Evolutionary conservation across 2,888 invertebrate species (phyloP), one percentile per base, ranked within the genome.

Genomic region (Emmelina monodactyla): DNA sequence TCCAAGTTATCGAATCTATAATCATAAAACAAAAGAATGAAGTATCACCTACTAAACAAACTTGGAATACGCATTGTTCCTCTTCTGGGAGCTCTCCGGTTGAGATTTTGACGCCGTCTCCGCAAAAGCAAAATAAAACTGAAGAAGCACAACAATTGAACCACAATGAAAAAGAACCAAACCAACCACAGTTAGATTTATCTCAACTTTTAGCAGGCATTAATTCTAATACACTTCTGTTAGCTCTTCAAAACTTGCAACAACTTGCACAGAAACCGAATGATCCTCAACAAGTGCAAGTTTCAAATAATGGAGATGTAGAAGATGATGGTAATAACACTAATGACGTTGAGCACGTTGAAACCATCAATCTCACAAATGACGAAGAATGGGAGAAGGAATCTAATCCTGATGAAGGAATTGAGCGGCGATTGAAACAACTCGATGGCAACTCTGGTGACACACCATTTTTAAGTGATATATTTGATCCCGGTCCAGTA

Each of bases 351-450:
- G 43, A 55, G 39, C 43, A 40, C 19, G 46, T 65, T 4, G 75
- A 73, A 52, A 72, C 72, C 2, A 72, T 72, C 22, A 78, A 79
- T 45, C 55, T 76, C 34, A 76, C 72, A 16, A 73, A 76, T 49
- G 78, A 73, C 37, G 79, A 78, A 40, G 72, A 73, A 2, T 76
- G 75, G 72, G 78, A 78, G 40, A 66, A 60, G 35, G 79, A 76
- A 49, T 67, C 76, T 1, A 58, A 61, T 32, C 51, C 55, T 42
- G 79, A 71, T 30, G 69, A 63, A 19, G 71, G 65, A 38, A 76
- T 76, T 36, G 78, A 79, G 42, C 59, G 67, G 33, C 62, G 71
- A 44, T 48, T 78, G 16, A 57, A 69, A 44, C 57, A 50, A 38
- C 37, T 78, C 43, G 73, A 78, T 43, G 71, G 78, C 2, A 55